phyloP scores from a whole-genome alignment of 1,140 invertebrate species.

The Formica exsecta region DNA sequence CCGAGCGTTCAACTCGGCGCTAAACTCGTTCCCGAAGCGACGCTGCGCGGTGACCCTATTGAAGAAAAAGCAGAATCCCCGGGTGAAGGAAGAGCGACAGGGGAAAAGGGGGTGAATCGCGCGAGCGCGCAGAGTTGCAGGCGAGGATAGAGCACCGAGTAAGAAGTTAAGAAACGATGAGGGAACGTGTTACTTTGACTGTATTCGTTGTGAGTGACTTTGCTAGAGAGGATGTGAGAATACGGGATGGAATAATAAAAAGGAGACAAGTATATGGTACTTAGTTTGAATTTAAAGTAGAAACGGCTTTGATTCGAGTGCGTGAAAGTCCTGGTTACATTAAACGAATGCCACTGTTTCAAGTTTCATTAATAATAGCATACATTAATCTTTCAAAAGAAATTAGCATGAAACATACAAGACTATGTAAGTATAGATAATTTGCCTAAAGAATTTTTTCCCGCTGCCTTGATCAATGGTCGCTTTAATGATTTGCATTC shows the following conservation, averaged over 20 bases:
- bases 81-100: slow-evolving; percentile 21
- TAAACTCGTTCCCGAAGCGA: slow-evolving; percentile 54
- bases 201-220: slow-evolving; percentile 29
- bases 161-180: slow-evolving; percentile 63
- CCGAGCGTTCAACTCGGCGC: slow-evolving; percentile 53
- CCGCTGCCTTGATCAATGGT: not conserved
- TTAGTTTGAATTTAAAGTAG: slow-evolving; percentile 4
- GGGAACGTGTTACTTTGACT: slow-evolving; percentile 45
- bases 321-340: not conserved
- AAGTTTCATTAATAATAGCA: slow-evolving; percentile 31
- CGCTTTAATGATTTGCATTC: not conserved
- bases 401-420: too few species aligned
- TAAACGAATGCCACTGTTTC: not conserved
- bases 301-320: not conserved
- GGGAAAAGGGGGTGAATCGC: slow-evolving; percentile 15
- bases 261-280: not conserved
- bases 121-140: slow-evolving; percentile 10
- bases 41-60: slow-evolving; percentile 24
- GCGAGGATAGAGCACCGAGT: not conserved
- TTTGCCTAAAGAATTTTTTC: not conserved
- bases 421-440: not conserved
- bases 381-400: not conserved
- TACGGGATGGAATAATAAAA: not conserved
- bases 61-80: slow-evolving; percentile 41
- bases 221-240: not conserved